Evolutionary conservation across 2,888 invertebrate genomes (phyloP).

Genomic region (Callyntrura guangdongensis): DNA sequence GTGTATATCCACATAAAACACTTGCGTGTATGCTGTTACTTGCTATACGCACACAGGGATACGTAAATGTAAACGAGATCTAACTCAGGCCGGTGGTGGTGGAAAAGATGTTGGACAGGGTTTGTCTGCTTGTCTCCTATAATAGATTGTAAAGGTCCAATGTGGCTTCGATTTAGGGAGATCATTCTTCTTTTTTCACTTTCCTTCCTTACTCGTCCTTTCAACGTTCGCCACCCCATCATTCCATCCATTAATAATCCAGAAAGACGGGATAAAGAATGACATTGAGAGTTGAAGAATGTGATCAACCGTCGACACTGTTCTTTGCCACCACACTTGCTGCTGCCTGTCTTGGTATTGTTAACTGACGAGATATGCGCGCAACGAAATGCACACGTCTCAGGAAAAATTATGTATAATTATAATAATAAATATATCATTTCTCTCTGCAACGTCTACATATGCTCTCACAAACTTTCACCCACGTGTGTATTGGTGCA

Average conservation of each 20-base stretch:
- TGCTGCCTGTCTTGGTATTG: background rate
- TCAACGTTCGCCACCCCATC: conserved; percentile 52
- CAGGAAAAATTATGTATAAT: too few species aligned
- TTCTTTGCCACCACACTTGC: conserved; percentile 8
- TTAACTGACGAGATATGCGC: background rate
- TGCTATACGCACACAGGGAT: background rate
- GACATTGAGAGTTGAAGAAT: conserved; percentile 74
- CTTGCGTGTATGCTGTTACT: background rate
- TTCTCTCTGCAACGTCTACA: too few species aligned
- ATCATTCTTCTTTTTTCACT: conserved; percentile 58
- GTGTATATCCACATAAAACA: background rate
- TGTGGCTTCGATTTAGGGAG: conserved; percentile 50
- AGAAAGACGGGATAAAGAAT: conserved; percentile 66
- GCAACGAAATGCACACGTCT: background rate
- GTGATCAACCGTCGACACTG: conserved; percentile 65
- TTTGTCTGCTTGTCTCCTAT: background rate
- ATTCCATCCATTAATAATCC: conserved; percentile 77
- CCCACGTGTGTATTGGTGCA: too few species aligned
- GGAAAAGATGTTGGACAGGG: background rate
- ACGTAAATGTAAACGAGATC: too few species aligned
- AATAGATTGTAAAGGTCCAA: conserved; percentile 25
- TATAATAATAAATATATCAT: too few species aligned
- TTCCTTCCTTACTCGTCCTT: conserved; percentile 33
- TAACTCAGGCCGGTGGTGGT: too few species aligned
- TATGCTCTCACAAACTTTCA: too few species aligned